phyloP scores from a whole-genome alignment of 2,797 vertebrate species.

The Parauchenoglanis punctatus region DNA sequence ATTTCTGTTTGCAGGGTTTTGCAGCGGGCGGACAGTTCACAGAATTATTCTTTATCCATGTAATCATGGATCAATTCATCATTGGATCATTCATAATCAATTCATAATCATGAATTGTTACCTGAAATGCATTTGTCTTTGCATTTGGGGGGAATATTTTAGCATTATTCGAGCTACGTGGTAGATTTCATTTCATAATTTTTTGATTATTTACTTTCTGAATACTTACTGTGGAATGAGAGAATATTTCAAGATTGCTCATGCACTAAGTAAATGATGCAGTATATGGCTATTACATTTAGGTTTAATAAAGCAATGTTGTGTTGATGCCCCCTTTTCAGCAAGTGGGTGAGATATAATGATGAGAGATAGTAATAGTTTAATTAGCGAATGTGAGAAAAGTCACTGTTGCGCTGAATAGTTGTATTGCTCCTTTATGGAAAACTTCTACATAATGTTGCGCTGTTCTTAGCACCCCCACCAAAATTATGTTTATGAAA shows the following conservation, averaged over 20 bases:
- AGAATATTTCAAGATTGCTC: neutral
- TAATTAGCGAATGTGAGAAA: neutral
- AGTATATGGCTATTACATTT: neutral
- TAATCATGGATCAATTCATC: too few species aligned
- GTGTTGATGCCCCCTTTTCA: neutral
- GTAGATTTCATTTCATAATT: neutral
- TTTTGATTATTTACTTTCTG: neutral
- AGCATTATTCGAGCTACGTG: neutral
- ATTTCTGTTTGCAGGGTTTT: neutral
- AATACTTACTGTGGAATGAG: neutral
- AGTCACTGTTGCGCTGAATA: neutral
- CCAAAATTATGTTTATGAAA: constrained; percentile 41
- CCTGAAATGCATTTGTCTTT: neutral
- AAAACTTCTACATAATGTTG: constrained; percentile 43
- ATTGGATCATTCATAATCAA: too few species aligned
- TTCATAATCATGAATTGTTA: neutral
- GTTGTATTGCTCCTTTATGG: constrained; percentile 38
- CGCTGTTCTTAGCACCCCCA: constrained; percentile 23
- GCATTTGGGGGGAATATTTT: neutral
- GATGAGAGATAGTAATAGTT: neutral
- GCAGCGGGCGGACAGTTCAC: neutral
- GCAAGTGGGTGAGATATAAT: neutral
- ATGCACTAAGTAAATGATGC: neutral
- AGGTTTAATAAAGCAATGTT: neutral
- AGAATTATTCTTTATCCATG: neutral